Percentiles rank a stretch among this genome's conserved stretches.
Conservation (phyloP, 2,888 invertebrate genomes). For the Brachycybe producta region DNA sequence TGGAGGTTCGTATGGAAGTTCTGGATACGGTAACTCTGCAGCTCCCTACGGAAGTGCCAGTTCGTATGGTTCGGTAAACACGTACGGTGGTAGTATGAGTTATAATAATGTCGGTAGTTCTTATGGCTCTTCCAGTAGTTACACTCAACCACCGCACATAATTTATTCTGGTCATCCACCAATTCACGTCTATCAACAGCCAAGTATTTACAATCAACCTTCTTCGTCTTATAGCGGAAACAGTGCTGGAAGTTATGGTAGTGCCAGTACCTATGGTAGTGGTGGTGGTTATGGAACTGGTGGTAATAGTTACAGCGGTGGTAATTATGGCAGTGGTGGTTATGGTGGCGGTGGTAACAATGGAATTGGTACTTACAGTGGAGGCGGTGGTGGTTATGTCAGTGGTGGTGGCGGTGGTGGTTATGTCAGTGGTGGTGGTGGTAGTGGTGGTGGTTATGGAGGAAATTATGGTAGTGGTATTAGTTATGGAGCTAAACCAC, state of each 20-base stretch:
- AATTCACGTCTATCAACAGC: constrained; percentile 32
- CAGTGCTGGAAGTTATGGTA: neutral
- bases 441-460: constrained; percentile 13
- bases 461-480: constrained; percentile 11
- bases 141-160: constrained; percentile 27
- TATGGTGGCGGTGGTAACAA: constrained; percentile 1
- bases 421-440: constrained; percentile 16
- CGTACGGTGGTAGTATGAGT: constrained; percentile 8
- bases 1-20: constrained; percentile 5
- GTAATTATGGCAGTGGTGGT: constrained; percentile 2
- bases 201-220: constrained; percentile 21
- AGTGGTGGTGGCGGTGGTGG: constrained; percentile 15
- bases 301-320: neutral
- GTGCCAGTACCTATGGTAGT: constrained; percentile 3
- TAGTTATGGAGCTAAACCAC: constrained; percentile 13
- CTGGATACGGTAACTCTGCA: neutral
- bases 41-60: constrained; percentile 1
- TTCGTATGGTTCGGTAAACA: neutral
- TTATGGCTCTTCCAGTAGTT: neutral
- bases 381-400: neutral
- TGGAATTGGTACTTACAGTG: constrained; percentile 1
- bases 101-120: constrained; percentile 8
- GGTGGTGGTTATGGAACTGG: neutral
- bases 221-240: constrained; percentile 22
- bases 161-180: constrained; percentile 32